Conservation (phyloP, 2,113 vertebrate genomes). For the Alosa alosa region DNA sequence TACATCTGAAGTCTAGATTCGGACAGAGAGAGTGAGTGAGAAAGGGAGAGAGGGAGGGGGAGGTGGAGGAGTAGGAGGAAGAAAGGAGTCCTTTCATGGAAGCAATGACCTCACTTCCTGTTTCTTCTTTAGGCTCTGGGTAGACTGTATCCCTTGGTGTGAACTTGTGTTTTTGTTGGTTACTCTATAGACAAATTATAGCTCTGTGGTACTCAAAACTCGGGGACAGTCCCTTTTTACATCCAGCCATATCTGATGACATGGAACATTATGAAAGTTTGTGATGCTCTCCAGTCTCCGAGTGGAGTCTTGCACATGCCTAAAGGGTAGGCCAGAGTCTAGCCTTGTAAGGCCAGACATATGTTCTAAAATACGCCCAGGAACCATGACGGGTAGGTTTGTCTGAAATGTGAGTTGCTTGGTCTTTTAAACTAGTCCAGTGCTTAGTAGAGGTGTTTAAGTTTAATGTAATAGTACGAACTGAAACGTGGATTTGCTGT, state of each 20-base stretch:
- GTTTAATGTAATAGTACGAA: too few relatives aligned
- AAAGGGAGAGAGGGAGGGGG: background rate
- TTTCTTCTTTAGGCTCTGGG: background rate
- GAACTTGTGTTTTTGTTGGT: constrained; percentile 4
- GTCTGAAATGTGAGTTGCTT: too few relatives aligned
- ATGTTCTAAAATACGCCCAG: background rate
- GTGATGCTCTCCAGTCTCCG: background rate
- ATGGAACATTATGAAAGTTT: background rate
- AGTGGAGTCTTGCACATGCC: background rate
- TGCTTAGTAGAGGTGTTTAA: too few relatives aligned
- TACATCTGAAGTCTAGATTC: background rate
- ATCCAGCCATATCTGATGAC: background rate
- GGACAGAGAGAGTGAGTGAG: background rate
- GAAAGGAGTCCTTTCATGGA: constrained; percentile 18
- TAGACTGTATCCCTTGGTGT: background rate
- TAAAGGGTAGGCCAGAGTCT: background rate
- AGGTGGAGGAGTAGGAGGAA: background rate
- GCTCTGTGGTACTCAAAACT: background rate
- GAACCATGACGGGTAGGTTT: background rate
- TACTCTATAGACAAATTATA: background rate
- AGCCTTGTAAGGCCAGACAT: background rate
- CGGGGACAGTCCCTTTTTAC: background rate
- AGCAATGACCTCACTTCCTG: constrained; percentile 26
- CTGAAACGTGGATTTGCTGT: too few relatives aligned
- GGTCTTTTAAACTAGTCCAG: too few relatives aligned